Base-by-base conservation (phyloP, 92 coral and sea anemone species). In the Epizoanthus stellaris region DNA sequence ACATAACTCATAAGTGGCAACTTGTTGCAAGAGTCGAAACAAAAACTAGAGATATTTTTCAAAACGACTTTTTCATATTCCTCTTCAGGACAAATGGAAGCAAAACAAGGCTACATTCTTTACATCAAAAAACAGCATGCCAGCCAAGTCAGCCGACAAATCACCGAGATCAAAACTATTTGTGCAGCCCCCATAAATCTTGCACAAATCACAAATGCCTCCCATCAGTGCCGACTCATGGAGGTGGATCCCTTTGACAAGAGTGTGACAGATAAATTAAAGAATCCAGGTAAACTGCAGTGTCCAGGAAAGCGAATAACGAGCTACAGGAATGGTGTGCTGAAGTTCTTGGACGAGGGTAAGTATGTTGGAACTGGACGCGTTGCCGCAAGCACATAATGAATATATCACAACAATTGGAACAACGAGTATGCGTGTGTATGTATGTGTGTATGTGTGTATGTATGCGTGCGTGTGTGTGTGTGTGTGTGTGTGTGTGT, bases 161-260 rank as follows among this genome's bases (percentile, higher is more conserved):
- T 49, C 56, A 13, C 56, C 9, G 14, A 49, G 40, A 21, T 69
- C 21, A 69, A 34, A 69, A 69, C 20, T 15, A 69, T 47, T 38
- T 69, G 74, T 69, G 74, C 74, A 19, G 74, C 40, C 47, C 74
- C 74, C 5, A 69, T 69, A 34, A 69, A 38, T 34, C 17, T 69
- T 2, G 40, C 39, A 69, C 74, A 39, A 34, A 47, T 36, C 43
- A 42, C 43, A 13, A 69, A 69, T 17, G n/a, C 53, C n/a, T 65
- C 89, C 36, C 85, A 82, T 36, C 88, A 83, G 40, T 95, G 98
- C 77, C 92, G 64, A 47, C 68, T 95, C 42, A 91, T 97, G 4
- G 90, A 86, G 69, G 82, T 93, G 84, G 95, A 95, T 81, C 96
- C 98, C 19, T 90, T 90, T 64, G 82, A 95, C 76, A 83, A 74